phyloP scores from a whole-genome alignment of 2,888 invertebrate genomes.

The Pristionchus fissidentatus region DNA sequence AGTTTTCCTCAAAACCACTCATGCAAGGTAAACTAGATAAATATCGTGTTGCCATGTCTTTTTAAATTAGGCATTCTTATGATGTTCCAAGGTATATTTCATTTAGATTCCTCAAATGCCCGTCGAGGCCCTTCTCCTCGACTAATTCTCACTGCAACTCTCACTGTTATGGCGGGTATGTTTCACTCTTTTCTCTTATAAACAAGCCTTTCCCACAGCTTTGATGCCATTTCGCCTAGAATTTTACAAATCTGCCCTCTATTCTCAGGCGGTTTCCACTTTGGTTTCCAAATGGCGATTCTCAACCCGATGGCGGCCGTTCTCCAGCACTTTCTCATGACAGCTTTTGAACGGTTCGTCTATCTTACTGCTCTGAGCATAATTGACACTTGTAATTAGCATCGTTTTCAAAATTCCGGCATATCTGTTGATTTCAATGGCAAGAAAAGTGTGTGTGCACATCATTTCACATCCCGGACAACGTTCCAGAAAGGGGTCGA shows the following conservation, averaged over 20 bases:
- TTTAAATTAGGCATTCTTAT: background rate
- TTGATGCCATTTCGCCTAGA: background rate
- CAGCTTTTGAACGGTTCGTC: slow-evolving; percentile 52
- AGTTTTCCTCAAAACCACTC: too few species aligned
- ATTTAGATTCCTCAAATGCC: background rate
- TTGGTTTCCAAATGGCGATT: slow-evolving; percentile 68
- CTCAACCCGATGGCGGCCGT: slow-evolving; percentile 69
- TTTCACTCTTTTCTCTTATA: background rate
- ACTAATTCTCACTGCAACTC: slow-evolving; percentile 27
- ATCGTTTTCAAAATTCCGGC: background rate
- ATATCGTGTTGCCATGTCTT: too few species aligned
- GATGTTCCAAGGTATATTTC: background rate
- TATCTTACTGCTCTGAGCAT: too few species aligned
- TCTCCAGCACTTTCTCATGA: slow-evolving; percentile 64
- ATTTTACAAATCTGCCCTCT: background rate
- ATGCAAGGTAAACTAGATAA: too few species aligned
- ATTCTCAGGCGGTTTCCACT: slow-evolving; percentile 65
- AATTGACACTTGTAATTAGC: background rate
- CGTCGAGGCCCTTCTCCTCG: background rate
- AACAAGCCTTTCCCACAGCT: background rate
- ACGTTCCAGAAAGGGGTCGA: too few species aligned
- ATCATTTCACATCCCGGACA: background rate
- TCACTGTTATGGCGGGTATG: slow-evolving; percentile 18
- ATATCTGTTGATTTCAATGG: background rate
- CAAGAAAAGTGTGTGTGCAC: background rate